Evolutionary conservation across 2,888 invertebrate species (phyloP).

Genomic region (Diaphora mendica): DNA sequence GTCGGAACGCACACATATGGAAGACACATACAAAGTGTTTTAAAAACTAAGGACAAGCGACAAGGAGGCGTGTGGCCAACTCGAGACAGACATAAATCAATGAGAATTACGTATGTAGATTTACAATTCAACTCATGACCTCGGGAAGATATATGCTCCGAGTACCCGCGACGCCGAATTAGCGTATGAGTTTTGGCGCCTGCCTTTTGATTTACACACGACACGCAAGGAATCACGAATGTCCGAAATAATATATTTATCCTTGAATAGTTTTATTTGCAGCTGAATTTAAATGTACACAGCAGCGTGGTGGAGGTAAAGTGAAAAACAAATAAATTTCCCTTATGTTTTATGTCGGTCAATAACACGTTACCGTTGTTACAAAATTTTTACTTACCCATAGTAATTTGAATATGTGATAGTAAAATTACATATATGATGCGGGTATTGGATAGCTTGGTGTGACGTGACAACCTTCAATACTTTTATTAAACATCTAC

Average conservation of each 20-base stretch:
- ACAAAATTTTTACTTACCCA: background rate
- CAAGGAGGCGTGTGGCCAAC: constrained; percentile 38
- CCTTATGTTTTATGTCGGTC: constrained; percentile 32
- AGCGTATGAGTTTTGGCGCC: constrained; percentile 60
- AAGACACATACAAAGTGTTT: constrained; percentile 10
- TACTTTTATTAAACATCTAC: no score
- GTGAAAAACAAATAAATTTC: constrained; percentile 8
- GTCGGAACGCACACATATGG: constrained; percentile 4
- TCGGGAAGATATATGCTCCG: constrained; percentile 53
- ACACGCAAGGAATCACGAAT: constrained; percentile 18
- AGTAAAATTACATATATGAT: background rate
- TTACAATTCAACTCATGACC: constrained; percentile 64
- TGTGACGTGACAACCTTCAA: no score
- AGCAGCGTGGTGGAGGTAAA: constrained; percentile 1
- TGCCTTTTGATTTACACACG: constrained; percentile 57
- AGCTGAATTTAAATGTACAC: constrained; percentile 10
- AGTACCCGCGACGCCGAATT: constrained; percentile 53
- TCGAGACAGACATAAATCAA: constrained; percentile 53
- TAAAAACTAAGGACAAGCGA: constrained; percentile 5
- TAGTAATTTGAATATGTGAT: background rate
- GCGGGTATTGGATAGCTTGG: background rate
- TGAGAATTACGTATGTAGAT: constrained; percentile 38
- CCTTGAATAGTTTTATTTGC: constrained; percentile 36
- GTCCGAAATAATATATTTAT: constrained; percentile 22
- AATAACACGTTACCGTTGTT: constrained; percentile 19